Conservation (phyloP, 2,113 vertebrate species). For the Aptenodytes forsteri region DNA sequence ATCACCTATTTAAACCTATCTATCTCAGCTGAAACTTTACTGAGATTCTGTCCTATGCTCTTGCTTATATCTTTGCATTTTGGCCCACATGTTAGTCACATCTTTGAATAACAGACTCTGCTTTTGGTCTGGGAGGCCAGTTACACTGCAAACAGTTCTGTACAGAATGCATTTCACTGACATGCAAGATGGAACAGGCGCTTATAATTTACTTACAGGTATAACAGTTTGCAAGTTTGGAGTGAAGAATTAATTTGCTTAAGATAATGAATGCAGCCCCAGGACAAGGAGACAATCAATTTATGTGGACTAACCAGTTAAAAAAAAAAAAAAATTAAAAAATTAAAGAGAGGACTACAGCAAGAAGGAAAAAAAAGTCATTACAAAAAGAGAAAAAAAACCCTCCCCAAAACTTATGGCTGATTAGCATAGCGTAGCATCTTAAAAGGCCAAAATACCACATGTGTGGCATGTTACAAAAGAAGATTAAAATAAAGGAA, state of each 20-base stretch:
- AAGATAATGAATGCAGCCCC: neutral
- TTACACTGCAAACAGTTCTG: neutral
- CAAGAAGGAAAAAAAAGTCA: neutral
- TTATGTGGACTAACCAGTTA: neutral
- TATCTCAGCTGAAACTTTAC: neutral
- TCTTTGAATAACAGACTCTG: neutral
- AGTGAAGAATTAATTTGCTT: neutral
- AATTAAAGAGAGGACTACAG: neutral
- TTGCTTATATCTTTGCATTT: neutral
- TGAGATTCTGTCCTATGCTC: neutral
- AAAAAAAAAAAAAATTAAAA: neutral
- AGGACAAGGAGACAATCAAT: neutral
- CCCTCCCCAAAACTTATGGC: neutral
- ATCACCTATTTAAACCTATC: neutral
- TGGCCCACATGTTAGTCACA: neutral
- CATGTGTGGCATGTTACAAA: conserved; percentile 76
- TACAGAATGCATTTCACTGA: neutral
- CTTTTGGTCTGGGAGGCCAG: neutral
- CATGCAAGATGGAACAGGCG: neutral
- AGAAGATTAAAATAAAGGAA: conserved; percentile 79
- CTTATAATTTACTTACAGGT: neutral
- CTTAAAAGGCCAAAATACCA: conserved; percentile 72
- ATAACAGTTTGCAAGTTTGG: neutral
- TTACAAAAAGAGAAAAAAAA: neutral
- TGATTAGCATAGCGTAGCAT: conserved; percentile 39